Conservation (phyloP, 2,797 vertebrate genomes). For the Lepus oiostolus region DNA sequence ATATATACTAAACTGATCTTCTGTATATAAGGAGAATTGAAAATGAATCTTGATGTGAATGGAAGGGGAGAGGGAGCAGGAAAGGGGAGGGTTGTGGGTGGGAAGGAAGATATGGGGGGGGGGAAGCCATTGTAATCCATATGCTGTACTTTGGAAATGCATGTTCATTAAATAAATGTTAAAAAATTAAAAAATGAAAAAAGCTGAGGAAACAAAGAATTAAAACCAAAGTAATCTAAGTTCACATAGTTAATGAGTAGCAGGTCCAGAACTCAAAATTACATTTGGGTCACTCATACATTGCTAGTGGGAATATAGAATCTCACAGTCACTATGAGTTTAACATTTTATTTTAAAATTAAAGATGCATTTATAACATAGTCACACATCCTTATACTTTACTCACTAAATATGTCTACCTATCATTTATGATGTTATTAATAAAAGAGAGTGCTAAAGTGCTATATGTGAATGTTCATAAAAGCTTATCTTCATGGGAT, state of each 20-base stretch:
- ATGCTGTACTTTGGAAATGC: no score
- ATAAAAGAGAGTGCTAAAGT: neutral
- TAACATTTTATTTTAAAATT: constrained; percentile 15
- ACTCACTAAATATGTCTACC: no score
- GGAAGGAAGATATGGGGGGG: no score
- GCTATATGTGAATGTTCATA: neutral
- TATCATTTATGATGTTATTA: no score
- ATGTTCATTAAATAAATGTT: no score
- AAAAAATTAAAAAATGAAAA: neutral
- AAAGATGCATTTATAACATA: neutral
- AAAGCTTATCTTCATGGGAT: constrained; percentile 23
- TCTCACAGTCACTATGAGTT: neutral
- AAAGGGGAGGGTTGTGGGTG: no score
- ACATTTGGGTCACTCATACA: neutral
- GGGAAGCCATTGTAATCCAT: no score
- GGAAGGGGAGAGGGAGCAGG: no score
- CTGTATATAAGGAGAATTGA: no score
- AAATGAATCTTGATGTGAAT: no score
- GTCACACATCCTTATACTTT: neutral
- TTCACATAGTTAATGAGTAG: neutral
- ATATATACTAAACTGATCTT: no score
- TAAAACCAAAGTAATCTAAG: neutral
- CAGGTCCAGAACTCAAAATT: constrained; percentile 18
- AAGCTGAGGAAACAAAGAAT: constrained; percentile 32
- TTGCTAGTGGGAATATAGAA: constrained; percentile 1